phyloP scores from a whole-genome alignment of 2,888 invertebrate species.

The Trissonchulus sp. region DNA sequence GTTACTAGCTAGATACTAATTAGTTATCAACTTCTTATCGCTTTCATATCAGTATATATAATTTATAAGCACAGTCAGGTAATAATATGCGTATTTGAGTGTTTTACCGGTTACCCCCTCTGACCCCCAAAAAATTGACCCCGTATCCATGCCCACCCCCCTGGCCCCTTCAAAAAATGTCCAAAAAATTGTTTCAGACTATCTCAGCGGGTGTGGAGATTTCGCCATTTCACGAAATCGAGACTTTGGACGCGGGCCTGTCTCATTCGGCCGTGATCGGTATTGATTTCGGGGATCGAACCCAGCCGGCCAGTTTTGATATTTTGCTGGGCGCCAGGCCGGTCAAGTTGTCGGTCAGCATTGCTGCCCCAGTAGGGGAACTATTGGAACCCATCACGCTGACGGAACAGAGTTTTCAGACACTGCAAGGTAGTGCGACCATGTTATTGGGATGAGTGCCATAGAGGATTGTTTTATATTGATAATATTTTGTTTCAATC shows the following conservation, averaged over 20 bases:
- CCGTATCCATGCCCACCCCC: no score
- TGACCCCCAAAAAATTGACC: no score
- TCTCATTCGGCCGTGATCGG: constrained; percentile 49
- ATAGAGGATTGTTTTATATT: no score
- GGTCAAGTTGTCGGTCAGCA: constrained; percentile 56
- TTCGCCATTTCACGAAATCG: constrained; percentile 68
- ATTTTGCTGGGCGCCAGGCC: constrained; percentile 42
- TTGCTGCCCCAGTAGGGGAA: constrained; percentile 34
- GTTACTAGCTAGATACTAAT: no score
- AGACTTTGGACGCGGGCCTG: constrained; percentile 43
- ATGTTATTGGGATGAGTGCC: constrained; percentile 32
- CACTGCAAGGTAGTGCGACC: constrained; percentile 38
- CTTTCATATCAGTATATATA: no score
- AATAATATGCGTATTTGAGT: no score
- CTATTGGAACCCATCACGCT: constrained; percentile 33
- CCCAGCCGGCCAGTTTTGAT: constrained; percentile 53
- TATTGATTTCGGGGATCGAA: constrained; percentile 56
- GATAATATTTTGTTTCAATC: no score
- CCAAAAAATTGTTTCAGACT: no score
- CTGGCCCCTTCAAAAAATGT: no score
- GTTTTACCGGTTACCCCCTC: no score
- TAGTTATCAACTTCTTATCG: no score
- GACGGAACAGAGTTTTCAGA: constrained; percentile 24
- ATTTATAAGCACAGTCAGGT: no score
- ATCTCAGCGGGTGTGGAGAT: constrained; percentile 68